A percentile compares a stretch with the other conserved stretches of the same genome.
phyloP scores from a whole-genome alignment of 1,140 invertebrate species.

The Formica selysi region DNA sequence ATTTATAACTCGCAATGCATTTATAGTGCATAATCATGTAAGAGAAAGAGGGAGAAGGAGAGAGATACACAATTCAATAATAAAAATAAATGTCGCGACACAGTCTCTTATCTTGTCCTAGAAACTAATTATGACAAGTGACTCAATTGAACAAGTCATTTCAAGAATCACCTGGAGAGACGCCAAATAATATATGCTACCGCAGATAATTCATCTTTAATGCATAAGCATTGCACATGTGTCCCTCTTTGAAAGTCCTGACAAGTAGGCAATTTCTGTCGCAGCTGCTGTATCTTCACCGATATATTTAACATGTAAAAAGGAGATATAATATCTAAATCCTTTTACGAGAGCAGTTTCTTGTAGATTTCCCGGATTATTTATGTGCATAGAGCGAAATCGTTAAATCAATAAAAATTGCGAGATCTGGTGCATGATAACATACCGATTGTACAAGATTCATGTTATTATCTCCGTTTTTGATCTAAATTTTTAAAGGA shows the following conservation, averaged over 20 bases:
- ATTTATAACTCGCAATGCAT: background rate
- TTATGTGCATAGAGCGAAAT: conserved; percentile 31
- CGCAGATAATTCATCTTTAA: conserved; percentile 62
- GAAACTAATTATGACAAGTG: conserved; percentile 50
- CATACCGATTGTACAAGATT: background rate
- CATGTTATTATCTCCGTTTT: background rate
- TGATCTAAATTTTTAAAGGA: conserved; percentile 67
- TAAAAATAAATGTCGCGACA: conserved; percentile 17
- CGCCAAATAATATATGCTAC: conserved; percentile 47
- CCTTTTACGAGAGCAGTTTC: background rate
- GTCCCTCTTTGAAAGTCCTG: conserved; percentile 52
- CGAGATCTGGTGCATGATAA: background rate
- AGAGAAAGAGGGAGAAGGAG: no score
- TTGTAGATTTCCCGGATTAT: conserved; percentile 8
- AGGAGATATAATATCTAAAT: conserved; percentile 27
- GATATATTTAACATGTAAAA: conserved; percentile 14
- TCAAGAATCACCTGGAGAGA: conserved; percentile 35
- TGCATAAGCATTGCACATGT: conserved; percentile 55
- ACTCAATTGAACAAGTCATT: conserved; percentile 49
- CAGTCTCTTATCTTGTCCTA: conserved; percentile 24
- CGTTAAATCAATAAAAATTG: conserved; percentile 10
- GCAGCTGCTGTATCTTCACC: conserved; percentile 45
- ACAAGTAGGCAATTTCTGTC: conserved; percentile 58
- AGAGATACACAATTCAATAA: background rate
- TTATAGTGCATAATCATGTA: background rate